phyloP scores from a whole-genome alignment of 2,888 invertebrate species.

The Acronicta aceris region DNA sequence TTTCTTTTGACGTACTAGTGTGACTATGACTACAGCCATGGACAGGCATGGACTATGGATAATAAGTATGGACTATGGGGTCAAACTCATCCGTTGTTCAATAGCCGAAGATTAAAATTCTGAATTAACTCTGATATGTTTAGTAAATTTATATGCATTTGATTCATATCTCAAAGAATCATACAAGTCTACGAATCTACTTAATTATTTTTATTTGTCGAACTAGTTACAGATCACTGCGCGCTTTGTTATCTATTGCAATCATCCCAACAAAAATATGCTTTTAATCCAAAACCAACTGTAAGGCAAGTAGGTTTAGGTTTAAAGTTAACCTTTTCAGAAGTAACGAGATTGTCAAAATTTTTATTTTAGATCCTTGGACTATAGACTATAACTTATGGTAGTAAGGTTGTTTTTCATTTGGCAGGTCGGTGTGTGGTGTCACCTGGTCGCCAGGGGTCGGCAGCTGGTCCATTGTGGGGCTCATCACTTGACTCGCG shows the following conservation, averaged over 20 bases:
- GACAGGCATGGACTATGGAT: too few relatives aligned
- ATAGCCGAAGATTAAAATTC: background rate
- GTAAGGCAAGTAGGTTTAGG: constrained; percentile 62
- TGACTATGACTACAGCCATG: constrained; percentile 3
- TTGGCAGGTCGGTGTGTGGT: constrained; percentile 45
- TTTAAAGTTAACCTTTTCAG: constrained; percentile 66
- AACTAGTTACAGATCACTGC: constrained; percentile 85
- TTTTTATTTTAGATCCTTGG: constrained; percentile 13
- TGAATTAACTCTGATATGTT: background rate
- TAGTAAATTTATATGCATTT: too few relatives aligned
- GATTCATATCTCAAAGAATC: constrained; percentile 51
- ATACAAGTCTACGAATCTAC: constrained; percentile 39
- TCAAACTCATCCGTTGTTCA: constrained; percentile 5
- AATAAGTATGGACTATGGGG: constrained; percentile 1
- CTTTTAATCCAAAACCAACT: constrained; percentile 61
- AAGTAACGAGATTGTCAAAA: constrained; percentile 63
- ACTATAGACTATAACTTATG: constrained; percentile 31
- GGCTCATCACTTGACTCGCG: constrained; percentile 86
- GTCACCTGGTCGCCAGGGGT: constrained; percentile 82
- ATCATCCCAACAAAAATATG: constrained; percentile 67
- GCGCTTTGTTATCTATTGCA: constrained; percentile 81
- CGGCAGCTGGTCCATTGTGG: constrained; percentile 82
- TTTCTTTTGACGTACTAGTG: constrained; percentile 35
- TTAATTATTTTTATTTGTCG: constrained; percentile 76
- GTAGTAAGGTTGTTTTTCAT: constrained; percentile 60